Evolutionary conservation across 1,140 invertebrate species (phyloP).

Genomic region (Procambarus clarkii): DNA sequence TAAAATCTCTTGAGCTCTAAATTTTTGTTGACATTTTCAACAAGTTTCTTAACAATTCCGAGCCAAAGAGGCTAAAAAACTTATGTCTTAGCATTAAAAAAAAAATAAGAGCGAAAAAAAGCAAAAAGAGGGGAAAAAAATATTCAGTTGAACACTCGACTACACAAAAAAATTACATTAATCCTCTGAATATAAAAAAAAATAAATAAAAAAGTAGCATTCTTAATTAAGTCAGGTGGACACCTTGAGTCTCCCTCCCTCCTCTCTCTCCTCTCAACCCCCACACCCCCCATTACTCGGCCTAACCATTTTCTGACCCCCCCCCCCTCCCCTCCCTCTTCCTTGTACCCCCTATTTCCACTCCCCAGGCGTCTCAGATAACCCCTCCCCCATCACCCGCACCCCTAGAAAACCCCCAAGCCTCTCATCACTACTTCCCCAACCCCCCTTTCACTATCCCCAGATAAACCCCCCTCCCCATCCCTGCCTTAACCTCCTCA

Average conservation of each 20-base stretch:
- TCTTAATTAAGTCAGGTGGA: conserved; percentile 15
- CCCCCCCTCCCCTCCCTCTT: background rate
- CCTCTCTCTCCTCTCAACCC: background rate
- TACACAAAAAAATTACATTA: background rate
- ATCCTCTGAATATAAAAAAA: background rate
- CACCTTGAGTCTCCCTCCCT: background rate
- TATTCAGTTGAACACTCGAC: background rate
- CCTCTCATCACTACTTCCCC: no score
- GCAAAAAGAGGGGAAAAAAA: background rate
- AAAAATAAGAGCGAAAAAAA: no score
- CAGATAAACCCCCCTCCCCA: no score
- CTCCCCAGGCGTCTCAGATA: no score
- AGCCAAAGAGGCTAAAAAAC: conserved; percentile 10
- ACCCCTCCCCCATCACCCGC: no score
- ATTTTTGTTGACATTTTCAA: background rate
- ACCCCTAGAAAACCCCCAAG: no score
- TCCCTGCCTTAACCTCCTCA: background rate
- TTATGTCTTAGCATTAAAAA: background rate
- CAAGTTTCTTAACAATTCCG: background rate
- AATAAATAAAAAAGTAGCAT: background rate
- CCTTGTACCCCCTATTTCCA: background rate
- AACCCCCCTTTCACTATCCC: no score
- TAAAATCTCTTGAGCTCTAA: background rate
- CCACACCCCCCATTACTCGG: no score
- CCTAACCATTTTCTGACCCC: no score